Evolutionary conservation across 2,113 vertebrate species (phyloP), one percentile per base, ranked within the genome.

Genomic region (Siniperca chuatsi): DNA sequence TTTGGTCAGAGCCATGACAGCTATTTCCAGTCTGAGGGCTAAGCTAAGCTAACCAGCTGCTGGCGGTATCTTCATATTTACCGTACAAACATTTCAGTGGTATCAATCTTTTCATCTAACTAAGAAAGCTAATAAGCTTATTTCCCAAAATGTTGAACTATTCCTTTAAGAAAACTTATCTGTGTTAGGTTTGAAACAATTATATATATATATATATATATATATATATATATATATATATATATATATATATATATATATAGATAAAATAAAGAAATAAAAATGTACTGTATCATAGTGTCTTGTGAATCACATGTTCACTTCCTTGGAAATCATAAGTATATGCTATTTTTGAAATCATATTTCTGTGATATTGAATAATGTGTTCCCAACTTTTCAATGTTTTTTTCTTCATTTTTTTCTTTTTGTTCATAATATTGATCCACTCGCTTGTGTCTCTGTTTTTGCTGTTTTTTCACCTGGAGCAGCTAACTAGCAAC

Each of bases 401-500:
- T 23, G 25, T 35, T 55, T 35, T 10, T 70, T 70, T 35, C 33
- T 40, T 29, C 29, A 29, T 29, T 29, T 1, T 29, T 29, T 29
- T 29, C 29, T 37, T 29, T 42, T 0, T 55, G 7, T 13, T 40
- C 35, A 29, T 13, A 60, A 60, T 15, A 61, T 3, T n/a, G 44
- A 61, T 70, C 35, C 35, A 2, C 7, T 11, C n/a, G 16, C 58
- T 62, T 23, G 4, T 46, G 44, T 65, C 23, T 75, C 44, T 75
- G 23, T 68, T 82, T 61, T 58, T 76, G 62, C 6, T 46, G 37
- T 46, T 57, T 23, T 62, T 66, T 80, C 79, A 80, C 67, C 54
- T 37, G 52, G 25, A 73, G 64, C 60, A 66, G 74, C 11, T 64
- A 81, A 78, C 70, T 42, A 89, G 33, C 64, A 76, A 75, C 62